Evolutionary conservation across 2,113 vertebrate genomes (phyloP).

Genomic region (Mionectes macconnelli): DNA sequence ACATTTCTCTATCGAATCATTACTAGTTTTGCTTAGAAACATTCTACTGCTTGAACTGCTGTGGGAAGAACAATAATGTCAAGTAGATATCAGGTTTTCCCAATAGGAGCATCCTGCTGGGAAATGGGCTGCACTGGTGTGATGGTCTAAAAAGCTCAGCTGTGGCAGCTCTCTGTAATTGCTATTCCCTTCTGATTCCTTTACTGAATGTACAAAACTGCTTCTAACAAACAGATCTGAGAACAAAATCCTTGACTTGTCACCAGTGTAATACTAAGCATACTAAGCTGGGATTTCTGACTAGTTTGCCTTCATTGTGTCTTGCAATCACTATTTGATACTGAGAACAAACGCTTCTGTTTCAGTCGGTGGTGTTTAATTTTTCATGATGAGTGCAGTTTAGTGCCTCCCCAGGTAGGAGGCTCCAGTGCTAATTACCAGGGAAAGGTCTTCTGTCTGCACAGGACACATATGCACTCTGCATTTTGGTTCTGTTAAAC

Average conservation of each 20-base stretch:
- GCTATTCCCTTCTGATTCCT: slow-evolving; percentile 61
- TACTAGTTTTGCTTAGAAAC: slow-evolving; percentile 25
- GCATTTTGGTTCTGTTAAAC: background rate
- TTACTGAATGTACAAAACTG: slow-evolving; percentile 41
- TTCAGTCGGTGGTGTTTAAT: slow-evolving; percentile 30
- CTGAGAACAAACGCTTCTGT: background rate
- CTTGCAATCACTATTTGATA: background rate
- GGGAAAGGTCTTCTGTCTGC: background rate
- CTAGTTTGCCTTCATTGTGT: background rate
- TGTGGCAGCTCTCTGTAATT: slow-evolving; percentile 53
- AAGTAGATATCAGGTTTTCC: slow-evolving; percentile 44
- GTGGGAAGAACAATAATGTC: background rate
- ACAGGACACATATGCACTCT: background rate
- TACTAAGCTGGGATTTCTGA: background rate
- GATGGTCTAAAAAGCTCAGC: slow-evolving; percentile 52
- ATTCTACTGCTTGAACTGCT: background rate
- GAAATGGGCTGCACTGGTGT: background rate
- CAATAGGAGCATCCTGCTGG: slow-evolving; percentile 28
- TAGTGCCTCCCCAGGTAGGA: slow-evolving; percentile 44
- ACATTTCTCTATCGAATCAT: slow-evolving; percentile 15
- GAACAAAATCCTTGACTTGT: slow-evolving; percentile 51
- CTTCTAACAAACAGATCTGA: slow-evolving; percentile 53
- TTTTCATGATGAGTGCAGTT: slow-evolving; percentile 63
- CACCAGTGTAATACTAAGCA: slow-evolving; percentile 4
- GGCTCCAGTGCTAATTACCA: slow-evolving; percentile 58